A percentile compares a stretch with the other conserved stretches of the same genome.
Evolutionary conservation across 2,113 vertebrate genomes (phyloP).

Genomic region (Naja naja): DNA sequence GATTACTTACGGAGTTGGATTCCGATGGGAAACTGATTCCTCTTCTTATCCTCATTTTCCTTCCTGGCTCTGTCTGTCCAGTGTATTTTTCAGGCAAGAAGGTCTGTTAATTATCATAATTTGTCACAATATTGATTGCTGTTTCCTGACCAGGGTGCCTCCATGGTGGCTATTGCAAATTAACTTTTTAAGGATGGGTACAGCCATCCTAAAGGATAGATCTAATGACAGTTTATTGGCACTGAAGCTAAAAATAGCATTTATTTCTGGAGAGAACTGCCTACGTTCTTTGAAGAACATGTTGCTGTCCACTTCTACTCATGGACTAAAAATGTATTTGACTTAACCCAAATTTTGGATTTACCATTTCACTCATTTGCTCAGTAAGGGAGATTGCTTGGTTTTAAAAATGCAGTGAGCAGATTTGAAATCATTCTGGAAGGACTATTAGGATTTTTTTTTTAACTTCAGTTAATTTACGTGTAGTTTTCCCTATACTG

Average conservation of each 20-base stretch:
- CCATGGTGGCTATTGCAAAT: background rate
- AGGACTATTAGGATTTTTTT: no score
- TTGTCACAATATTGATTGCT: background rate
- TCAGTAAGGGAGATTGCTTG: no score
- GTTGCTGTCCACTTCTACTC: background rate
- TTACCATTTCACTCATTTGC: no score
- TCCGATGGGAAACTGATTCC: background rate
- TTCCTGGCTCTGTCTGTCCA: background rate
- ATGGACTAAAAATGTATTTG: background rate
- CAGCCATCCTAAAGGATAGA: background rate
- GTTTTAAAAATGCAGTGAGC: no score
- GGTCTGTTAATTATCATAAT: background rate
- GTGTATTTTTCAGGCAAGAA: background rate
- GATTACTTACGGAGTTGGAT: background rate
- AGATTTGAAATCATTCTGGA: no score
- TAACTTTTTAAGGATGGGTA: background rate
- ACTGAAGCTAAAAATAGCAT: background rate
- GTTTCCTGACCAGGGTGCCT: background rate
- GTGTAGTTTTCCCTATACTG: no score
- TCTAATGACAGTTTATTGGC: background rate
- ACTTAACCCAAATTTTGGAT: background rate
- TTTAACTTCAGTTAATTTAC: no score
- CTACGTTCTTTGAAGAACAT: background rate
- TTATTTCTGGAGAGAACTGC: background rate
- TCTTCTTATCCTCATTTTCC: background rate